Evolutionary conservation across 2,113 vertebrate genomes (phyloP), one percentile per base, ranked within the genome.

Genomic region (Lepisosteus oculatus): DNA sequence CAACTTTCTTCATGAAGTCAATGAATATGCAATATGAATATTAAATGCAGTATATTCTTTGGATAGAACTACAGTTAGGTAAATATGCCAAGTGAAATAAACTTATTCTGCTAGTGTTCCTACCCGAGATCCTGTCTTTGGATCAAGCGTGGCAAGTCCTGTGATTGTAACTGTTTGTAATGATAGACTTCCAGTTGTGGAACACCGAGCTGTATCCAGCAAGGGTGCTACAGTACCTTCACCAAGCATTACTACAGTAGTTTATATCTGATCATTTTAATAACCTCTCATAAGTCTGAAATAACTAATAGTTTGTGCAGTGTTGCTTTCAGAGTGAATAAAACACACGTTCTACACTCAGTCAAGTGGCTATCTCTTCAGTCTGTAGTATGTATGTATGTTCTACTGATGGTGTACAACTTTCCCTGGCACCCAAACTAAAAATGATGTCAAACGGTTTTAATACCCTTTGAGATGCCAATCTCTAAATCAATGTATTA

Each of bases 211-310:
- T 65, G 75, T 78, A 65, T 72, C 74, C 62, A 80, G 79, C 81
- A 73, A 6, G 81, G 77, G 81, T 74, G 74, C 74, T 77, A 81
- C n/a, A n/a, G n/a, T n/a, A n/a, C 77, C 79, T 82, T 79, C 77
- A 77, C 82, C 79, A 76, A 78, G 72, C 74, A 82, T 81, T 83
- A 86, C 81, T 77, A 77, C 65, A 29, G 29, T 29, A 29, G 29
- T 59, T 73, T 9, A 15, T 77, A 72, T 70, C 80, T 72, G 81
- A 77, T 79, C 78, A 70, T 73, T 75, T 79, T 87, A 82, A 88
- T 83, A 82, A 83, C 76, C 62, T 75, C 78, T 76, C 69, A 65
- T 9, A 61, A 65, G 62, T 69, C 76, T 74, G 51, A 76, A 80
- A 74, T 61, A 63, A 29, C 62, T 57, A 45, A 74, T n/a, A 55